A percentile compares a stretch with the other conserved stretches of the same genome.
These are phyloP conservation scores for Rotaria socialis DNA, from an alignment of 2,888 invertebrate genomes.

Conservation along the genomic window DNA sequence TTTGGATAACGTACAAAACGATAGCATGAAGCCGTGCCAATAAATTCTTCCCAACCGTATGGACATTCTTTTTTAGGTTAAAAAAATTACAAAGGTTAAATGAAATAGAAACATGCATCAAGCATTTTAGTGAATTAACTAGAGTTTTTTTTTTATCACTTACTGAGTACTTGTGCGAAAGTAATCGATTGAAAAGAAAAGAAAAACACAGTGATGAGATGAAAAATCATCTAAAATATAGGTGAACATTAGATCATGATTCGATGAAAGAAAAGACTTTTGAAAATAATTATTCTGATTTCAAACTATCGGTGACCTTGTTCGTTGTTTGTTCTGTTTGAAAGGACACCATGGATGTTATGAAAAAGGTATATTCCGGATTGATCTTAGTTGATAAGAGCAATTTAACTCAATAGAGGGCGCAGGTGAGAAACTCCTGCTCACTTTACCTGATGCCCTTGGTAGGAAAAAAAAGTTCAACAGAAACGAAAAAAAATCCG, in stretches of 20 bases:
- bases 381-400: neutral
- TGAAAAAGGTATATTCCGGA: neutral
- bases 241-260: neutral
- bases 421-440: neutral
- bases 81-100: neutral
- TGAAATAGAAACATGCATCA: neutral
- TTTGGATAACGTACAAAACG: slow-evolving; percentile 42
- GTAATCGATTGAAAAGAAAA: neutral
- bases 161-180: neutral
- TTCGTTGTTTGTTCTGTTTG: slow-evolving; percentile 15
- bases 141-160: neutral
- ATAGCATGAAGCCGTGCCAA: slow-evolving; percentile 44
- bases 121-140: neutral
- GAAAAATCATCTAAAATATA: neutral
- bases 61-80: slow-evolving; percentile 44
- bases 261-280: no score
- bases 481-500: no score
- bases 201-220: neutral
- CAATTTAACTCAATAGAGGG: neutral
- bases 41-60: slow-evolving; percentile 44
- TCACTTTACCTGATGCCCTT: no score
- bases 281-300: neutral
- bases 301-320: slow-evolving; percentile 21
- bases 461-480: no score
- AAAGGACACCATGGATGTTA: neutral